These are phyloP conservation scores for Acleris laterana DNA, from an alignment of 2,888 invertebrate genomes.

Conservation along the genomic window DNA sequence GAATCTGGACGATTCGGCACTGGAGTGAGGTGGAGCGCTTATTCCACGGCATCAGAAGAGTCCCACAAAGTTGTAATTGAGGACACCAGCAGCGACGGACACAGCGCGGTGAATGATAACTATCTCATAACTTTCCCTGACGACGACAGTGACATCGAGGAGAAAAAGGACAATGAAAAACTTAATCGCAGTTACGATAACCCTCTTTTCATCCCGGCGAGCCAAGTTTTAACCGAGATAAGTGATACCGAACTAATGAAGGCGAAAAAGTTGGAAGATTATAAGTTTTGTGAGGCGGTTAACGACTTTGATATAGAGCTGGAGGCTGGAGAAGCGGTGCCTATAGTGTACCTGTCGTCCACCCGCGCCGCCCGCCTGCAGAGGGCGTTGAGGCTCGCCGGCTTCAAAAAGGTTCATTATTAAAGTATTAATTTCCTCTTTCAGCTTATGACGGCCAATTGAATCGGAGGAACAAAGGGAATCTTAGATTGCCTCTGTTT, in stretches of 20 bases:
- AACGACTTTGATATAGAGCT: slow-evolving; percentile 78
- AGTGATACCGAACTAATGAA: slow-evolving; percentile 71
- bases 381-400: slow-evolving; percentile 82
- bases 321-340: slow-evolving; percentile 70
- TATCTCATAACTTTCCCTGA: slow-evolving; percentile 70
- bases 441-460: slow-evolving; percentile 25
- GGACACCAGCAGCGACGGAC: slow-evolving; percentile 54
- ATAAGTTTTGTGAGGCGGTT: slow-evolving; percentile 76
- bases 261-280: slow-evolving; percentile 71
- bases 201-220: slow-evolving; percentile 67
- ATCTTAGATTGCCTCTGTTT: slow-evolving; percentile 32
- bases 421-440: slow-evolving; percentile 34
- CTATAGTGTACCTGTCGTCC: slow-evolving; percentile 79
- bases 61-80: slow-evolving; percentile 53
- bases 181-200: slow-evolving; percentile 68
- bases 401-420: slow-evolving; percentile 78
- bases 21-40: slow-evolving; percentile 65
- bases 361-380: slow-evolving; percentile 81
- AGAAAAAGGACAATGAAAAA: slow-evolving; percentile 47
- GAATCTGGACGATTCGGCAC: slow-evolving; percentile 65
- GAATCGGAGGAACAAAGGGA: slow-evolving; percentile 30
- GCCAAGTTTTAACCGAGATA: slow-evolving; percentile 69
- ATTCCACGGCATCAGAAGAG: slow-evolving; percentile 52
- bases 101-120: slow-evolving; percentile 56
- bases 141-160: slow-evolving; percentile 57